These are phyloP conservation scores for Xiphorhynchus elegans DNA, from an alignment of 2,113 vertebrate genomes.

Conservation along the genomic window DNA sequence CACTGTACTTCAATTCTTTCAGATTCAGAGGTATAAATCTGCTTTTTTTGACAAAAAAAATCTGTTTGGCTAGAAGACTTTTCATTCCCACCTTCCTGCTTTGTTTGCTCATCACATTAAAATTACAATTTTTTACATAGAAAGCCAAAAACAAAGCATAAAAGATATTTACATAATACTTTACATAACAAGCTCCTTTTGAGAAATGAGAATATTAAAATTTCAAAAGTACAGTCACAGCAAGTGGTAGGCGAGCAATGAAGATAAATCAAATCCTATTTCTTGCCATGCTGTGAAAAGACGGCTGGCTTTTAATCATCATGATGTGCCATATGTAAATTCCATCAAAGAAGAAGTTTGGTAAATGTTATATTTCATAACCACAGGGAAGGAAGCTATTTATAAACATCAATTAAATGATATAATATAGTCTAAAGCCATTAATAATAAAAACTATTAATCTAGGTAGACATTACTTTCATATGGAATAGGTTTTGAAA, in stretches of 20 bases:
- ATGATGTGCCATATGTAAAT: slow-evolving; percentile 81
- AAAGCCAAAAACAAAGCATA: slow-evolving; percentile 59
- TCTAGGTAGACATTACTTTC: slow-evolving; percentile 28
- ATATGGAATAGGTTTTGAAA: slow-evolving; percentile 7
- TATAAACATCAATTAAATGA: slow-evolving; percentile 80
- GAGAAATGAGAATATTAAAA: slow-evolving; percentile 80
- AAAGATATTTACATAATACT: slow-evolving; percentile 75
- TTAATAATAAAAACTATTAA: slow-evolving; percentile 70
- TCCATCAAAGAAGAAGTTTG: slow-evolving; percentile 78
- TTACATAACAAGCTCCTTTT: slow-evolving; percentile 76
- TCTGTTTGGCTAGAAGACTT: not conserved
- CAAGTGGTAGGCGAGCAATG: slow-evolving; percentile 72
- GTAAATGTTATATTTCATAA: slow-evolving; percentile 80
- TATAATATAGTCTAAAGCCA: slow-evolving; percentile 58
- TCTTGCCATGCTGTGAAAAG: slow-evolving; percentile 80
- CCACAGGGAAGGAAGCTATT: slow-evolving; percentile 69
- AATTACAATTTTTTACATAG: slow-evolving; percentile 14
- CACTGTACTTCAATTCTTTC: not conserved
- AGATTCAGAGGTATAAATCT: not conserved
- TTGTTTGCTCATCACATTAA: slow-evolving; percentile 22
- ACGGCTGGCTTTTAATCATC: slow-evolving; percentile 79
- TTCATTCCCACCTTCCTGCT: slow-evolving; percentile 6
- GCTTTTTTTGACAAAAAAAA: not conserved
- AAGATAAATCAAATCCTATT: slow-evolving; percentile 82
- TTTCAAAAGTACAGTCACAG: slow-evolving; percentile 80